Conservation (phyloP, 2,797 vertebrate species). For the Muscicapa comitata region DNA sequence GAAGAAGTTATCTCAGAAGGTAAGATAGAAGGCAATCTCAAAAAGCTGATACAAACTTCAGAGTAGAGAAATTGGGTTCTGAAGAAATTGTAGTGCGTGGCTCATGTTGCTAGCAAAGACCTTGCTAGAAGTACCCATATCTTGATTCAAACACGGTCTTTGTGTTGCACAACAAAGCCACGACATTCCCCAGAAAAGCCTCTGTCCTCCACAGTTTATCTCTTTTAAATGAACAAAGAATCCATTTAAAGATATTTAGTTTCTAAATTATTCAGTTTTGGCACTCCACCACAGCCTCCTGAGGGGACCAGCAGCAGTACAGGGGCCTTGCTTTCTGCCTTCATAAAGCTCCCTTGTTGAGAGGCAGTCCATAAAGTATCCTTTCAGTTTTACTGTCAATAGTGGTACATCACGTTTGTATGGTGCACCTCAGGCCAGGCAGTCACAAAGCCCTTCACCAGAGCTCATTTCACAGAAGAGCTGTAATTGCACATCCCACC, state of each 20-base stretch:
- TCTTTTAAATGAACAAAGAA: constrained; percentile 35
- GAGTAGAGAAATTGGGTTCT: neutral
- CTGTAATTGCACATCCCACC: neutral
- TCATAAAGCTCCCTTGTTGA: neutral
- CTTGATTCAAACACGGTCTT: neutral
- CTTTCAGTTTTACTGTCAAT: neutral
- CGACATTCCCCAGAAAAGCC: neutral
- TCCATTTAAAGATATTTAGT: constrained; percentile 24
- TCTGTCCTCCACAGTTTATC: neutral
- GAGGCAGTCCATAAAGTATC: neutral
- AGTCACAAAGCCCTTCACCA: neutral
- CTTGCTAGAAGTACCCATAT: neutral
- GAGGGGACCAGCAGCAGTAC: neutral
- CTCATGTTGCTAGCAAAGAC: neutral
- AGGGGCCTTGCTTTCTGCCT: neutral
- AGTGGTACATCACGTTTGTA: neutral
- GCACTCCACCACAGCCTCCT: neutral
- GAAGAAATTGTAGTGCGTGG: neutral
- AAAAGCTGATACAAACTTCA: neutral
- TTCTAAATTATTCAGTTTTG: constrained; percentile 14
- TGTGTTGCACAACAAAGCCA: constrained; percentile 1
- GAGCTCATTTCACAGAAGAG: neutral
- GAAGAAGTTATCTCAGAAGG: neutral
- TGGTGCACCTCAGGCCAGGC: neutral
- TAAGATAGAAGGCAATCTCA: neutral